A percentile compares a stretch with the other conserved stretches of the same genome.
phyloP scores from a whole-genome alignment of 2,797 vertebrate species.

The Acipenser ruthenus region DNA sequence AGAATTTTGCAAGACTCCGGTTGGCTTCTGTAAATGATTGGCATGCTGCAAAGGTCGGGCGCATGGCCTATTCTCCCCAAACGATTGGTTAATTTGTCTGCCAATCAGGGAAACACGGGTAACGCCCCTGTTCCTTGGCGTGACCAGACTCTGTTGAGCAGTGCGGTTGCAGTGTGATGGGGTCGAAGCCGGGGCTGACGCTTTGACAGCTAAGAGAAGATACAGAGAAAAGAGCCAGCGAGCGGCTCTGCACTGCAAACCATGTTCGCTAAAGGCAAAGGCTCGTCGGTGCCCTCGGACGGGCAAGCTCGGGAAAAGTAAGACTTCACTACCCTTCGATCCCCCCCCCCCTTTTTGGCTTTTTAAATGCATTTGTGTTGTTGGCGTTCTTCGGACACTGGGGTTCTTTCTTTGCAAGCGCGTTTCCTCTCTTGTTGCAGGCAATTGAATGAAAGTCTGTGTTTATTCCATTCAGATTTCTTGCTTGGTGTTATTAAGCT shows the following conservation, averaged over 20 bases:
- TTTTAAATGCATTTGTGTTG: slow-evolving; percentile 27
- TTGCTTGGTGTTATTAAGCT: slow-evolving; percentile 3
- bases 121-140: slow-evolving; percentile 38
- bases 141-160: slow-evolving; percentile 78
- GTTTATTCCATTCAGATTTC: slow-evolving; percentile 32
- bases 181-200: slow-evolving; percentile 74
- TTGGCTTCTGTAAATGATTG: slow-evolving; percentile 10
- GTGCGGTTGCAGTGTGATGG: slow-evolving; percentile 73
- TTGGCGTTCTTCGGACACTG: slow-evolving; percentile 51
- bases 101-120: slow-evolving; percentile 34
- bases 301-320: slow-evolving; percentile 95
- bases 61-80: too few relatives aligned
- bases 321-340: slow-evolving; percentile 39
- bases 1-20: not conserved
- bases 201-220: slow-evolving; percentile 85
- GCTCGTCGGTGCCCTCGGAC: slow-evolving; percentile 93
- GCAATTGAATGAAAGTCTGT: slow-evolving; percentile 66
- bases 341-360: slow-evolving; percentile 6
- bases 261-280: slow-evolving; percentile 98
- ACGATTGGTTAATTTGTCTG: slow-evolving; percentile 35
- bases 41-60: not conserved
- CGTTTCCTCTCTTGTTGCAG: slow-evolving; percentile 51
- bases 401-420: slow-evolving; percentile 37
- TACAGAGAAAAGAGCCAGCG: slow-evolving; percentile 57
- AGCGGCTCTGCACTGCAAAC: slow-evolving; percentile 56